These are phyloP conservation scores for Neoarius graeffei DNA, from an alignment of 2,113 vertebrate genomes.

Conservation along the genomic window DNA sequence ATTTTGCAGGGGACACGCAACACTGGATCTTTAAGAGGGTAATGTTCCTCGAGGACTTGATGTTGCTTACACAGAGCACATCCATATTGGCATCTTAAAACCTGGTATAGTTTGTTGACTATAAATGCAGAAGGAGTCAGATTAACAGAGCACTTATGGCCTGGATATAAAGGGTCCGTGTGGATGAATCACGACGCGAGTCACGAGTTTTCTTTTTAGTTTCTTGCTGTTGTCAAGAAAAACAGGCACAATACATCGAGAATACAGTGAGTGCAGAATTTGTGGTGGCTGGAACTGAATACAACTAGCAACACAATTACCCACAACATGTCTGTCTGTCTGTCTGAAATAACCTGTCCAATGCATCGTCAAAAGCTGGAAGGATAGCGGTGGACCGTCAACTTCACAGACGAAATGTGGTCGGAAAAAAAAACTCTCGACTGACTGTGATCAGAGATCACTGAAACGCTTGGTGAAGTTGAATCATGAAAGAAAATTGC, in stretches of 20 bases:
- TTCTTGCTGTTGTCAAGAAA: slow-evolving; percentile 19
- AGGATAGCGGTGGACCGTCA: no score
- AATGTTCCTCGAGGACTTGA: not conserved
- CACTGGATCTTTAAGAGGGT: slow-evolving; percentile 6
- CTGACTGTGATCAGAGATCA: no score
- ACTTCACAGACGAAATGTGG: no score
- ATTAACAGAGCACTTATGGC: slow-evolving; percentile 44
- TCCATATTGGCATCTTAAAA: slow-evolving; percentile 22
- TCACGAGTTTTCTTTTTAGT: not conserved
- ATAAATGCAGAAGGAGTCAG: slow-evolving; percentile 31
- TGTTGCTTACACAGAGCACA: not conserved
- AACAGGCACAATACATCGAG: slow-evolving; percentile 12
- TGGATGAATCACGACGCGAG: slow-evolving; percentile 40
- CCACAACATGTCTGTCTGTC: not conserved
- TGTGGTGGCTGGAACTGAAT: not conserved
- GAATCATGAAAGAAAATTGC: no score
- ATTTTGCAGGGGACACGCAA: not conserved
- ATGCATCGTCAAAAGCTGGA: no score
- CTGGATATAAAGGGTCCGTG: slow-evolving; percentile 29
- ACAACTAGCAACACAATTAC: not conserved
- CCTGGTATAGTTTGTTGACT: slow-evolving; percentile 27
- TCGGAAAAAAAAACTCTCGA: no score
- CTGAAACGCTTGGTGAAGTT: no score
- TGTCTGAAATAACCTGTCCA: no score
- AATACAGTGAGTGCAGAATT: not conserved